Conservation (phyloP, 2,797 vertebrate genomes). For the Gambelia wislizenii region DNA sequence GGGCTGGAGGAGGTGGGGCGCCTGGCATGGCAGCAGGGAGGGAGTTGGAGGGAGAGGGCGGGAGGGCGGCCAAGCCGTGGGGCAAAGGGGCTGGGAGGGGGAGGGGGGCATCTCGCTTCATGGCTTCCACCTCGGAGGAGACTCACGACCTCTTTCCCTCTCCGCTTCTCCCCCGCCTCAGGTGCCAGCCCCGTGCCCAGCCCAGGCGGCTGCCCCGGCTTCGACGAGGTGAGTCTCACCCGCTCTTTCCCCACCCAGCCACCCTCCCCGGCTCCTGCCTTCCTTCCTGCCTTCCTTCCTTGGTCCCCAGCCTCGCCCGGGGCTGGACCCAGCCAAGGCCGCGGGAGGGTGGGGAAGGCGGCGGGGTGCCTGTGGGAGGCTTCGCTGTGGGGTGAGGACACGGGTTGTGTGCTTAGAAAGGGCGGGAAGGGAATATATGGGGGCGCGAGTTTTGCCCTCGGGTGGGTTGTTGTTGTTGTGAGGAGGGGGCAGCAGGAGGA, state of each 20-base stretch:
- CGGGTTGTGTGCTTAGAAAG: no score
- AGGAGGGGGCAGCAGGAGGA: no score
- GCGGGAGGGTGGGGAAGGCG: no score
- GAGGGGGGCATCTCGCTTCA: neutral
- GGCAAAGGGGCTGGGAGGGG: no score
- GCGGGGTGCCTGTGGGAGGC: no score
- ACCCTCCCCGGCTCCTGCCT: neutral
- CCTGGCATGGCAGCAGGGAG: neutral
- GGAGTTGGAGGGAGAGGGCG: rapidly evolving
- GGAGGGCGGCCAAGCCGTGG: no score
- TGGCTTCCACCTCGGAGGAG: neutral
- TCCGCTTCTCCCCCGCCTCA: neutral
- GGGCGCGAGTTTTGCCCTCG: no score
- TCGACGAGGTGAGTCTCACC: slow-evolving; percentile 48
- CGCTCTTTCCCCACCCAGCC: no score
- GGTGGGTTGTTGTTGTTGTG: no score
- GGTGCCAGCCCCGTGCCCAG: slow-evolving; percentile 57
- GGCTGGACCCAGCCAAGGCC: neutral
- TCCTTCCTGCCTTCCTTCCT: neutral
- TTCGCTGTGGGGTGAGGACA: no score
- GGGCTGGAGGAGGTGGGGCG: neutral
- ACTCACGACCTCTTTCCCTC: neutral
- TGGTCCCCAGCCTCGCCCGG: no score
- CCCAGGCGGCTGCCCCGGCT: slow-evolving; percentile 40
- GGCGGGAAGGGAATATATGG: no score